Evolutionary conservation across 2,113 vertebrate genomes (phyloP), one percentile per base, ranked within the genome.

Genomic region (Leptodactylus fuscus): DNA sequence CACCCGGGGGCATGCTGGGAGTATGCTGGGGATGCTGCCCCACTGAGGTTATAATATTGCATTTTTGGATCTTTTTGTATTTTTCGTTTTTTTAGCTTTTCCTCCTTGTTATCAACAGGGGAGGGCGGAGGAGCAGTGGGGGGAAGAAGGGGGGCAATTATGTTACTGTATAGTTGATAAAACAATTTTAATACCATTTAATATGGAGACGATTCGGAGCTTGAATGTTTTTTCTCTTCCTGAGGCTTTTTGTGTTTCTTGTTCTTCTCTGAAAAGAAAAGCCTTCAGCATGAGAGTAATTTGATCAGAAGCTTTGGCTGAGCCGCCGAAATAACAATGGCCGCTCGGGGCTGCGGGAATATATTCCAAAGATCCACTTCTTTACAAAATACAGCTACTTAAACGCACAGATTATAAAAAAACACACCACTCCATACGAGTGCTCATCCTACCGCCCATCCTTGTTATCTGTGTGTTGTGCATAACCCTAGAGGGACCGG

Each of bases 201-300:
- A n/a, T 36, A 8, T 1, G 8, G 2, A n/a, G 49, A 20, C 22
- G 51, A 36, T 74, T 27, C 12, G 36, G 22, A 9, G 15, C 67
- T 38, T 4, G 18, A 2, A 24, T 46, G 51, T 55, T 34, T 78
- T n/a, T 38, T 32, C 22, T 55, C 49, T 55, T 77, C 29, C 46
- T 4, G 41, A 53, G 48, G 27, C 49, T 77, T 51, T n/a, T 53
- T 77, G 51, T 38, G 75, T 32, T 46, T 32, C 74, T 53, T 53
- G 12, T 34, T 51, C 38, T 38, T 11, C 18, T 78, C 49, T 55
- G 16, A 16, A 55, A 51, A 78, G 49, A n/a, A 55, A 51, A 38
- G 75, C 75, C 75, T 20, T 78, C 75, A 78, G 49, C 49, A 32
- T n/a, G 32, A 78, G 49, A 36, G 51, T 78, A 78, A 78, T 78